These are phyloP conservation scores for Tragopan temminckii DNA, from an alignment of 2,797 vertebrate species.

Conservation along the genomic window DNA sequence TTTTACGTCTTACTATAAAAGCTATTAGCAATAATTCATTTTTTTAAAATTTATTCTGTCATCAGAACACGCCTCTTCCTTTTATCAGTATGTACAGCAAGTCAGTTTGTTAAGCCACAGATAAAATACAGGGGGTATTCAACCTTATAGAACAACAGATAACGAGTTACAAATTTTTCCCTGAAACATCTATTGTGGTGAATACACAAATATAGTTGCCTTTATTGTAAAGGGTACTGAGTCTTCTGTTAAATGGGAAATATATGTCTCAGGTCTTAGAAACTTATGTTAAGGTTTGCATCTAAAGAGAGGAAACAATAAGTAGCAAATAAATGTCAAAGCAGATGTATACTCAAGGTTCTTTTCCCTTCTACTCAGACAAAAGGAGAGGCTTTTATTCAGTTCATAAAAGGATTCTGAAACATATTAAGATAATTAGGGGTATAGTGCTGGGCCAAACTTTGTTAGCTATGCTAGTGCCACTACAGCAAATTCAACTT, in stretches of 20 bases:
- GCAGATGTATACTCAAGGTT: neutral
- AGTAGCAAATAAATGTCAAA: neutral
- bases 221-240: neutral
- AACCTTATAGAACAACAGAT: neutral
- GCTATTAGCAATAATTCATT: neutral
- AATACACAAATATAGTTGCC: neutral
- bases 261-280: neutral
- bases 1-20: neutral
- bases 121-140: neutral
- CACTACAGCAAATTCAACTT: constrained; percentile 22
- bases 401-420: constrained; percentile 27
- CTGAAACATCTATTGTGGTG: neutral
- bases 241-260: neutral
- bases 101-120: neutral
- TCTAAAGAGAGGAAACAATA: neutral
- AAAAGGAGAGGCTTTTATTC: neutral
- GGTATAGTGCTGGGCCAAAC: neutral
- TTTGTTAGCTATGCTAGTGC: constrained; percentile 16
- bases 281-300: neutral
- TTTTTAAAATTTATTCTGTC: neutral
- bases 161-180: neutral
- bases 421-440: constrained; percentile 45
- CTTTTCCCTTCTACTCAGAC: neutral
- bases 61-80: neutral
- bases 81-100: neutral